Evolutionary conservation across 92 coral and sea anemone species (phyloP).

Genomic region (Actinernus sp.): DNA sequence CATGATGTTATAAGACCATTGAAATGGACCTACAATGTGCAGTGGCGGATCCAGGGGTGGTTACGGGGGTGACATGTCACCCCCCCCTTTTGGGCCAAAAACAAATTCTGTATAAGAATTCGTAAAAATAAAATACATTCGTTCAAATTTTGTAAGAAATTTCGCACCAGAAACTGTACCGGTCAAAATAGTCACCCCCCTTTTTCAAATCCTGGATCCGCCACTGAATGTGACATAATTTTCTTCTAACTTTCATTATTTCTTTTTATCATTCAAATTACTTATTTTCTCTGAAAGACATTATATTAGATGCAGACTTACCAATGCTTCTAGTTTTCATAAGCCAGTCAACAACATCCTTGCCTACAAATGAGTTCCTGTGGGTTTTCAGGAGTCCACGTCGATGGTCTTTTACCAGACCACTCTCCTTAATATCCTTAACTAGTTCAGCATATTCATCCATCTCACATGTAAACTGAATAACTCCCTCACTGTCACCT

Average conservation of each 20-base stretch:
- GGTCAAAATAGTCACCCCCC: too few species aligned
- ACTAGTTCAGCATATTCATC: slow-evolving; percentile 97
- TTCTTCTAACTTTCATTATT: not conserved
- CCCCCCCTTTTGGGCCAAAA: too few species aligned
- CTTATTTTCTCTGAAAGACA: not conserved
- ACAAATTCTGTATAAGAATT: too few species aligned
- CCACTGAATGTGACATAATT: too few species aligned
- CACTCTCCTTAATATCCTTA: slow-evolving; percentile 86
- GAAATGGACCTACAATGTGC: not conserved
- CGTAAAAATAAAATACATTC: too few species aligned
- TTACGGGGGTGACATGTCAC: too few species aligned
- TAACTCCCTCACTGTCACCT: slow-evolving; percentile 44
- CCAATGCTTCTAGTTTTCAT: slow-evolving; percentile 72
- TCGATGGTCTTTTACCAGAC: slow-evolving; percentile 85
- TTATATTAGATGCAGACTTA: slow-evolving; percentile 22
- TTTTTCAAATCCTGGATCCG: too few species aligned
- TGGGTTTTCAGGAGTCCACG: slow-evolving; percentile 69
- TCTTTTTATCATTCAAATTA: too few species aligned
- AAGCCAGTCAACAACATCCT: slow-evolving; percentile 93
- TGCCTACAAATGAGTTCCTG: slow-evolving; percentile 89
- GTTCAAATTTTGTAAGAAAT: too few species aligned
- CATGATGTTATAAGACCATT: too few species aligned
- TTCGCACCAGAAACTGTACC: too few species aligned
- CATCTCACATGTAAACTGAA: slow-evolving; percentile 87
- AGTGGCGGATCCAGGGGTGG: too few species aligned